Conservation (phyloP, 2,797 vertebrate species). For the Smutsia temminckii region DNA sequence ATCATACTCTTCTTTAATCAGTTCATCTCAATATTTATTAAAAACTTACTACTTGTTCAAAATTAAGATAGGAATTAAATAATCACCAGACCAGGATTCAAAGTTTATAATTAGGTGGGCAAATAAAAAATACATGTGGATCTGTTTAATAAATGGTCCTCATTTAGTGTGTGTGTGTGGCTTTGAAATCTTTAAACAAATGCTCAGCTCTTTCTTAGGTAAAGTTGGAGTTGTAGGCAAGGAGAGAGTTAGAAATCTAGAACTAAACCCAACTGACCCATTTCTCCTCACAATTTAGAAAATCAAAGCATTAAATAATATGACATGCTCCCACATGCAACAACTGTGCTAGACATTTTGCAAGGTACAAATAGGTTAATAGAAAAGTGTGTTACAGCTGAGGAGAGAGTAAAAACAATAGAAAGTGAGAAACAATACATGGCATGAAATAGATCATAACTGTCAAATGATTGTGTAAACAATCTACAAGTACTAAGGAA, state of each 20-base stretch:
- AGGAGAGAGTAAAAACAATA: not conserved
- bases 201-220: not conserved
- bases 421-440: not conserved
- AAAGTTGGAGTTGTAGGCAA: not conserved
- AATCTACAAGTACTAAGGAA: not conserved
- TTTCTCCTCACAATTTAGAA: not conserved
- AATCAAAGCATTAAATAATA: not conserved
- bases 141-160: not conserved
- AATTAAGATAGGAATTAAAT: not conserved
- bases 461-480: not conserved
- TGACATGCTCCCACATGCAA: not conserved
- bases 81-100: not conserved
- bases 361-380: not conserved
- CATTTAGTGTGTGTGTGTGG: not conserved
- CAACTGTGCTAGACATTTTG: not conserved
- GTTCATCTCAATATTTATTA: slow-evolving; percentile 31
- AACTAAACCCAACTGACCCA: not conserved
- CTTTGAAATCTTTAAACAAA: not conserved
- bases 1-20: not conserved
- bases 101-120: not conserved
- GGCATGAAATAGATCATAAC: not conserved
- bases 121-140: not conserved
- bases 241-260: not conserved
- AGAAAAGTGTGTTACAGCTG: not conserved
- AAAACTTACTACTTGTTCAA: not conserved